These are phyloP conservation scores for Lasioglossum baleicum DNA, from an alignment of 1,140 invertebrate species.

Conservation along the genomic window DNA sequence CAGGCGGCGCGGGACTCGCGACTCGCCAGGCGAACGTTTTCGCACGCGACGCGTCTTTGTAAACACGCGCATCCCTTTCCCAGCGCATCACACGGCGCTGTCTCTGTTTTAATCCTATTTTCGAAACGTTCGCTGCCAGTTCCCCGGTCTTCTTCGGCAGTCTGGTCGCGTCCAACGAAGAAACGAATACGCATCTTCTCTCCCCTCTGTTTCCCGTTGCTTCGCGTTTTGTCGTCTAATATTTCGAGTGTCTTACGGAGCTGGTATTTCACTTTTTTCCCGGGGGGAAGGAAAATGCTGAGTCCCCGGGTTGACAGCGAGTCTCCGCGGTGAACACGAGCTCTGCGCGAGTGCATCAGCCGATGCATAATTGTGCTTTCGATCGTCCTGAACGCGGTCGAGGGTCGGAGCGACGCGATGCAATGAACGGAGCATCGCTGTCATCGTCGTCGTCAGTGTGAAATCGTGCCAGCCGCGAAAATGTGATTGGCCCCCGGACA, in stretches of 20 bases:
- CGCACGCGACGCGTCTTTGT: slow-evolving; percentile 33
- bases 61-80: slow-evolving; percentile 35
- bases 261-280: slow-evolving; percentile 3
- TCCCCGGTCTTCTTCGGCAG: not conserved
- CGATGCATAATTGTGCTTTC: slow-evolving; percentile 32
- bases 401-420: not conserved
- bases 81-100: not conserved
- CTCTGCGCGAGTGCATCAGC: slow-evolving; percentile 11
- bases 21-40: slow-evolving; percentile 26
- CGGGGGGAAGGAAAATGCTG: not conserved
- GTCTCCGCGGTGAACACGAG: not conserved
- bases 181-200: not conserved
- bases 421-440: not conserved
- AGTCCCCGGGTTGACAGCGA: not conserved
- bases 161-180: not conserved
- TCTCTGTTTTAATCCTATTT: slow-evolving; percentile 23
- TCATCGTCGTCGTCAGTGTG: too few relatives aligned
- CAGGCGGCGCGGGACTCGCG: not conserved
- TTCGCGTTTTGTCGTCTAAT: too few relatives aligned
- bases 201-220: too few relatives aligned
- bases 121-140: not conserved
- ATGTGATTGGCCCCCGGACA: slow-evolving; percentile 8
- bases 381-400: not conserved
- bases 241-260: not conserved
- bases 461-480: slow-evolving; percentile 1